Percentiles rank a stretch among this genome's conserved stretches.
Conservation (phyloP, 2,888 invertebrate genomes). For the Ypsolopha sequella region DNA sequence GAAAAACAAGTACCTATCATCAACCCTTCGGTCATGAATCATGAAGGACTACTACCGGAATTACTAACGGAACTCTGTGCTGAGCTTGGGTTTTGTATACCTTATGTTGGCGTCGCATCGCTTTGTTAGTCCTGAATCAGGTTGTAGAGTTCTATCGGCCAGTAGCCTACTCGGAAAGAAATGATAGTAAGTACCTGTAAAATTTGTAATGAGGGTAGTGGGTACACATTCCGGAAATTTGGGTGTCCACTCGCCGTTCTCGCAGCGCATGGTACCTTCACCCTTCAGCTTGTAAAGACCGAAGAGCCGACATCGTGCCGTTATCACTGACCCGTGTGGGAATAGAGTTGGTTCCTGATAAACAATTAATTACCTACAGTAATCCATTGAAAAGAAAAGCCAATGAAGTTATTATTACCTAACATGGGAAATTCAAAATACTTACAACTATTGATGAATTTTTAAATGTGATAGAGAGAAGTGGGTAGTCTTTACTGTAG, state of each 20-base stretch:
- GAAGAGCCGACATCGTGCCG: slow-evolving; percentile 83
- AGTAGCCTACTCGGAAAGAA: not conserved
- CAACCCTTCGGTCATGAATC: no score
- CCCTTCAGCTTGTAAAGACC: slow-evolving; percentile 89
- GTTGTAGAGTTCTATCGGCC: no score
- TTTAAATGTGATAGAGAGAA: slow-evolving; percentile 79
- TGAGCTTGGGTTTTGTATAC: no score
- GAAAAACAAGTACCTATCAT: no score
- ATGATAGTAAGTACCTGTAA: slow-evolving; percentile 72
- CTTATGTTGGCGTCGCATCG: no score
- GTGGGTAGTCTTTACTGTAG: slow-evolving; percentile 73
- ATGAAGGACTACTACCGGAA: no score
- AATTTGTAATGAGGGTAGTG: slow-evolving; percentile 88
- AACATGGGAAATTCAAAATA: slow-evolving; percentile 12
- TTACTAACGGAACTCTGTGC: no score
- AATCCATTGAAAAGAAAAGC: slow-evolving; percentile 2
- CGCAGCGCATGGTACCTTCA: slow-evolving; percentile 80
- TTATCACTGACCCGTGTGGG: slow-evolving; percentile 83
- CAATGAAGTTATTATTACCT: not conserved
- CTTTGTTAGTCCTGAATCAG: no score
- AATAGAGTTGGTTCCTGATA: slow-evolving; percentile 72
- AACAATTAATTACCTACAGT: slow-evolving; percentile 2
- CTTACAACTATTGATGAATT: slow-evolving; percentile 81
- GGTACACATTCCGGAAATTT: slow-evolving; percentile 86
- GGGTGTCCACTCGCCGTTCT: slow-evolving; percentile 85